Base-by-base conservation (phyloP, 92 coral and sea anemone genomes). In the Umimayanthus chanpuru region DNA sequence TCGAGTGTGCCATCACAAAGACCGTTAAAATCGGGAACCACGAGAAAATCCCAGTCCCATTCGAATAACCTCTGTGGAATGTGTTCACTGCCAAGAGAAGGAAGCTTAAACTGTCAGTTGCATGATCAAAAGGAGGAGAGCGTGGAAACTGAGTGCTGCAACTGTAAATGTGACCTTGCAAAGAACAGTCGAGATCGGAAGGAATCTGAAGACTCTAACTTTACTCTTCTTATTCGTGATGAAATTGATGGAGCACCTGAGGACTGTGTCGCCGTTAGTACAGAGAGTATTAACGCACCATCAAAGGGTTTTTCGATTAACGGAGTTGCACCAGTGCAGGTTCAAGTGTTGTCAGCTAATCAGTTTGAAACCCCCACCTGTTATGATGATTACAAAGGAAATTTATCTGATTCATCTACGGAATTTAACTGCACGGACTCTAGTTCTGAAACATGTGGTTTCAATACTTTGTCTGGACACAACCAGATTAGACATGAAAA, bases 1-100 rank as follows among this genome's bases (percentile, higher is more conserved):
- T 86, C 88, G 12, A 94, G 97, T 47, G 95, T 94, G 81, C 97
- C 97, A 5, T 66, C 92, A n/a, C 89, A 87, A 70, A 40, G 79
- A 32, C 71, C 89, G 36, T 74, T 79, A 21, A 80, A 55, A 0
- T 23, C 56, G 9, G 68, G 82, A 6, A 80, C 75, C 16, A 91
- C 92, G 15, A 81, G 90, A 72, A 94, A 94, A 43, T 81, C 88
- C 25, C 67, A 92, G 32, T 92, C 96, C 4, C 93, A 92, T 58
- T 76, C 78, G 38, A 56, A 89, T 23, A 64, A 53, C 58, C 44
- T 94, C 23, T 94, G 97, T 64, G 83, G 82, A 10, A 91, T 79
- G 2, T 94, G 97, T 81, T 94, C 94, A 15, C 28, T 91, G 70
- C 94, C 94, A 47, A 88, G 32, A 73, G 93, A 89, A 77, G 88